phyloP scores from a whole-genome alignment of 2,888 invertebrate genomes.

The Acanthosoma haemorrhoidale region DNA sequence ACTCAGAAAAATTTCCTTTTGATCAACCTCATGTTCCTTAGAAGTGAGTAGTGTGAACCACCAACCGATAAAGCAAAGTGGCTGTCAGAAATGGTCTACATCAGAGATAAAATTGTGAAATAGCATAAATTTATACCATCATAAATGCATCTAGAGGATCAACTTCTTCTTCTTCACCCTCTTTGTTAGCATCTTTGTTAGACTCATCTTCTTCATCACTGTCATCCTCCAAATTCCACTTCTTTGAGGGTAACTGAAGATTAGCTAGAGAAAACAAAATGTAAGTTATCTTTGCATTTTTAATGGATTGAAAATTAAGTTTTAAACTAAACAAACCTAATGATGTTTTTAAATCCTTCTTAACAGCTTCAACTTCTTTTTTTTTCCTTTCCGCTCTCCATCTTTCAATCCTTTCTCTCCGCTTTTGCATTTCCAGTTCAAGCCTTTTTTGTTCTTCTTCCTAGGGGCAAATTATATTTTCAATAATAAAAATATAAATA shows the following conservation, averaged over 20 bases:
- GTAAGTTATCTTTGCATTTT: no score
- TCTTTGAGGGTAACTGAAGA: constrained; percentile 62
- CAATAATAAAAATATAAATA: not conserved
- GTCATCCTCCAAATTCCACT: constrained; percentile 95
- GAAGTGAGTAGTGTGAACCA: no score
- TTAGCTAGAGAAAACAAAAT: constrained; percentile 48
- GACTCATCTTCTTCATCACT: constrained; percentile 71
- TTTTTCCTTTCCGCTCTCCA: constrained; percentile 93
- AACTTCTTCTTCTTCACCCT: constrained; percentile 67
- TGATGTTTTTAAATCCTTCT: constrained; percentile 68
- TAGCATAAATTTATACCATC: constrained; percentile 59
- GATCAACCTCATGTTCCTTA: no score
- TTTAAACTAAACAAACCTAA: constrained; percentile 43
- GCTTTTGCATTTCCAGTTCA: constrained; percentile 92
- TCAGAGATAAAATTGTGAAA: no score
- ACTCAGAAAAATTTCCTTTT: no score
- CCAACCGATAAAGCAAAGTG: no score
- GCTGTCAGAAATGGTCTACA: no score
- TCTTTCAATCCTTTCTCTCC: constrained; percentile 89
- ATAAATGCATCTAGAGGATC: constrained; percentile 98
- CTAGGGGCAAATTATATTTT: no score
- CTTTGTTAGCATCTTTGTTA: constrained; percentile 45
- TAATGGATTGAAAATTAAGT: not conserved
- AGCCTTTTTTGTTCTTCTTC: constrained; percentile 85
- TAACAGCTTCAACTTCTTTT: constrained; percentile 72